Evolutionary conservation across 2,113 vertebrate species (phyloP), one percentile per base, ranked within the genome.

Genomic region (Scopus umbretta): DNA sequence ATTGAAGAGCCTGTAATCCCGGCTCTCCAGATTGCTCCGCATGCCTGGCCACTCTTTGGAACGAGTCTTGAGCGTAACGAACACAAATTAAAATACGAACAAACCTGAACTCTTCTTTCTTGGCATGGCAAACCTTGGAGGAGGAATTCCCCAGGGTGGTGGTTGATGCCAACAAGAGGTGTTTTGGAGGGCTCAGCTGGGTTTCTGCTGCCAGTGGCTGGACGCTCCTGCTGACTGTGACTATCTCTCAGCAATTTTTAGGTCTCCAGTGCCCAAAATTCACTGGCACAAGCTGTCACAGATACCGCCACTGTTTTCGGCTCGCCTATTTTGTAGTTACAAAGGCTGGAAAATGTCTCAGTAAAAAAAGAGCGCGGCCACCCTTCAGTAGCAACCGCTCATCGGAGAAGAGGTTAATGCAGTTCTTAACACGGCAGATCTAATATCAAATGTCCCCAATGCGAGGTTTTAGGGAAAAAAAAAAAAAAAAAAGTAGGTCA

Each of bases 251-350:
- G 66, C 6, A 16, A 59, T 58, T 66, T 27, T 56, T 26, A 25
- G 20, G 36, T 45, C 14, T 66, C 36, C 5, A 1, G 52, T 27
- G 43, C 52, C 67, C 17, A 25, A 11, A 52, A 67, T 80, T 40
- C 36, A 5, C 9, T 12, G 81, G 36, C 52, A 20, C 17, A 1
- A 58, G 65, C 18, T 2, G 1, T 25, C n/a, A 2, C 1, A 32
- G 70, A 16, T 14, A 25, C 22, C 3, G 8, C 11, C 6, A 15
- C 38, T 23, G 30, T 52, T n/a, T 5, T 10, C 36, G 15, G 26
- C 36, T 43, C 2, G 6, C n/a, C 22, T 16, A 22, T 91, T 79
- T 73, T 8, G 42, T 9, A 6, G 11, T n/a, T 7, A 11, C 16
- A 38, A 32, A 34, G 23, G 34, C 12, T 66, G 45, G 65, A 32